Evolutionary conservation across 2,888 invertebrate species (phyloP), one percentile per base, ranked within the genome.

Genomic region (Spilarctia lutea): DNA sequence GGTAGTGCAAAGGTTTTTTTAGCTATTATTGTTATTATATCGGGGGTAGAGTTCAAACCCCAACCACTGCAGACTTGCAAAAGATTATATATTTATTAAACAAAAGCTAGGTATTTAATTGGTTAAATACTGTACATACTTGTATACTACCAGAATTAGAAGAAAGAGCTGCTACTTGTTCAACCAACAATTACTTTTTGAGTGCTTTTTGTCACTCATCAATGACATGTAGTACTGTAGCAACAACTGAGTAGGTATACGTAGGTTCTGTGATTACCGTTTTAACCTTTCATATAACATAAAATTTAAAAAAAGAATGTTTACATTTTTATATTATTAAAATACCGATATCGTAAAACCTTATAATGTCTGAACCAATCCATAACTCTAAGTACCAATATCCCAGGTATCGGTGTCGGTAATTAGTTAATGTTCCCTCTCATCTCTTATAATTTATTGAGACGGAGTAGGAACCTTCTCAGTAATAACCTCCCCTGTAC

Each of bases 371-470:
- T 20, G 48, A 71, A 42, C 48, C 66, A 70, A 75, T 73, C 75
- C 70, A 73, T 76, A 80, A 72, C 78, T 71, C 72, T 72, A 65
- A 81, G 83, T 81, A 87, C 79, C 82, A 71, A 69, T 69, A 77
- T 72, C 81, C 80, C 89, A 92, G 93, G 92, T 94, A 94, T 94
- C 93, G 93, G 89, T 93, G 89, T 92, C 91, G 84, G 92, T 95
- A 95, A 95, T 96, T 96, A 95, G 94, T 96, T 95, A 95, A 96
- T 95, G 94, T 91, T 92, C 90, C 85, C 90, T 91, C 94, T 94
- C 94, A 94, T 95, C 95, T 94, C 89, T 90, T 89, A 91, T 95
- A 95, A 96, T 95, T 95, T 94, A 96, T 95, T 95, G 95, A 95
- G 96, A 96, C 94, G 89, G 94, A 96, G 94, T 91, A 91, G 90